These are phyloP conservation scores for Echinometra lucunter DNA, from an alignment of 53 echinoderm and acorn worm genomes.

Conservation along the genomic window DNA sequence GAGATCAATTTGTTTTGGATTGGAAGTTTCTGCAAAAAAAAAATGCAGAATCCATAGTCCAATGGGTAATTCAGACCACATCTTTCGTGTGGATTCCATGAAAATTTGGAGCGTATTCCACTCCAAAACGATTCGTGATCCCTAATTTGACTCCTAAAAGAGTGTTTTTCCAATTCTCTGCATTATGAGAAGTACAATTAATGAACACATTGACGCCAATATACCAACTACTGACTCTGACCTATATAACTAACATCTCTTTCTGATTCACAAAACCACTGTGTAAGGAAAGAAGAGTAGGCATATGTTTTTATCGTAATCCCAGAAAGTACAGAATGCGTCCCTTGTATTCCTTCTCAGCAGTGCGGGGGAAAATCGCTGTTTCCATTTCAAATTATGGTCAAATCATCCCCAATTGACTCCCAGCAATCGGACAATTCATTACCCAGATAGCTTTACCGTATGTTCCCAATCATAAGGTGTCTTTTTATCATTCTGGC, in stretches of 20 bases:
- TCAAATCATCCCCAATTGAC: constrained; percentile 49
- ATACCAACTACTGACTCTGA: background rate
- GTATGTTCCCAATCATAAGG: constrained; percentile 10
- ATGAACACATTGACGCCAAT: background rate
- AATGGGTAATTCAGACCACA: too few relatives aligned
- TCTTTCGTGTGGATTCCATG: too few relatives aligned
- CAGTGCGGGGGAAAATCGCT: background rate
- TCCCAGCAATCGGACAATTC: constrained; percentile 17
- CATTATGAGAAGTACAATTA: too few relatives aligned
- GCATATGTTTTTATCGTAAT: background rate
- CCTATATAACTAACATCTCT: background rate
- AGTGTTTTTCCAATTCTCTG: too few relatives aligned
- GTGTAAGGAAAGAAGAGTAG: background rate
- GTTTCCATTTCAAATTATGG: constrained; percentile 60
- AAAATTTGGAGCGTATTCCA: too few relatives aligned
- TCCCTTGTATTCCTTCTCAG: constrained; percentile 23
- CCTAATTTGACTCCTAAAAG: too few relatives aligned
- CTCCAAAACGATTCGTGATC: too few relatives aligned
- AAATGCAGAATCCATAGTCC: too few relatives aligned
- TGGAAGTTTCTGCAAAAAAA: too few relatives aligned
- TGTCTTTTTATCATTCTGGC: background rate
- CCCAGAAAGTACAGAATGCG: background rate
- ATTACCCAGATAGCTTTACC: constrained; percentile 48
- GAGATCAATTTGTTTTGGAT: too few relatives aligned
- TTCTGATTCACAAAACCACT: too few relatives aligned